Evolutionary conservation across 2,113 vertebrate genomes (phyloP).

Genomic region (Scatophagus argus): DNA sequence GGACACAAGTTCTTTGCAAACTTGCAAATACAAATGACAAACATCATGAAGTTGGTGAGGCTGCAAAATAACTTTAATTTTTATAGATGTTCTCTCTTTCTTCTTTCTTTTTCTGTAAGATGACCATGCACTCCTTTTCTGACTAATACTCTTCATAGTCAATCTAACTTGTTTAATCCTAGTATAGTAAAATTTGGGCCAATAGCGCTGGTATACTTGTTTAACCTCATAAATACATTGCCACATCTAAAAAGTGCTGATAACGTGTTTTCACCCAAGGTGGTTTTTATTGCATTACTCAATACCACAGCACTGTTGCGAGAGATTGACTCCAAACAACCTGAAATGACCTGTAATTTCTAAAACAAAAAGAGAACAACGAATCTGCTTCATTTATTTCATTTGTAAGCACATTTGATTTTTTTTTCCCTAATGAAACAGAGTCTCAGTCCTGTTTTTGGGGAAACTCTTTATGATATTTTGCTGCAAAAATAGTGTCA

Average conservation of each 20-base stretch:
- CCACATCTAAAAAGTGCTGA: slow-evolving; percentile 41
- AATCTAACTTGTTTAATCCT: too few species aligned
- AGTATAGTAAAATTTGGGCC: neutral
- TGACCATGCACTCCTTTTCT: neutral
- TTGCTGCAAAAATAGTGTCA: neutral
- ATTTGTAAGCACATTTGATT: neutral
- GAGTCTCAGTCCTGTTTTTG: neutral
- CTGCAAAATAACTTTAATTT: neutral
- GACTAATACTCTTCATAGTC: neutral
- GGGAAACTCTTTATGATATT: neutral
- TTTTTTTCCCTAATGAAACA: neutral
- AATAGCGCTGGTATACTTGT: neutral
- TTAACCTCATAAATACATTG: neutral
- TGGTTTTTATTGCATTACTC: slow-evolving; percentile 33
- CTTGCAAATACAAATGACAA: neutral
- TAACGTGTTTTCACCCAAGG: neutral
- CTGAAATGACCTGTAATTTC: neutral
- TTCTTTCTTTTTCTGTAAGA: neutral
- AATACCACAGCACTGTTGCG: slow-evolving; percentile 12
- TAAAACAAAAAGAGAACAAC: rapidly evolving
- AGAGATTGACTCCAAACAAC: neutral
- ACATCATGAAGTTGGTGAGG: too few species aligned
- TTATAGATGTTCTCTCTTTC: neutral
- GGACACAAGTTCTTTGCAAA: too few species aligned
- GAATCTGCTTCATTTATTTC: neutral